Evolutionary conservation across 1,140 invertebrate genomes (phyloP).

Genomic region (Euglossa dilemma): DNA sequence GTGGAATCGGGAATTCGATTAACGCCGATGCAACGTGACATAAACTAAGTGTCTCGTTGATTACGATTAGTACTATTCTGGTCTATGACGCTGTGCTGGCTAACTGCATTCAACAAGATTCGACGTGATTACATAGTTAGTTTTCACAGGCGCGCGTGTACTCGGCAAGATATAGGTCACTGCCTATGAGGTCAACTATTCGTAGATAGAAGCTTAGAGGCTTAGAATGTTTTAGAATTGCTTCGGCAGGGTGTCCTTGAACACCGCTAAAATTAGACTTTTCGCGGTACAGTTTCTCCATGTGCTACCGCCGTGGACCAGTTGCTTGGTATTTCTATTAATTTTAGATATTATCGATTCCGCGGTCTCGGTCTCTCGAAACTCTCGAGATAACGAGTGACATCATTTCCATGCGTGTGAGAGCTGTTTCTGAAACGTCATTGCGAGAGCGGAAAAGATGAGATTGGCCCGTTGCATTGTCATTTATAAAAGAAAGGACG

Average conservation of each 20-base stretch:
- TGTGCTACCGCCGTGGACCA: not conserved
- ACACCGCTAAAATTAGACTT: slow-evolving; percentile 62
- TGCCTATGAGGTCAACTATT: slow-evolving; percentile 66
- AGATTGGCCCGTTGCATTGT: not conserved
- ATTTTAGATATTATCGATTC: slow-evolving; percentile 58
- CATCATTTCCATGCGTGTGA: slow-evolving; percentile 12
- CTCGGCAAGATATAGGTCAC: slow-evolving; percentile 68
- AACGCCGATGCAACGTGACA: slow-evolving; percentile 26
- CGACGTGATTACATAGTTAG: slow-evolving; percentile 53
- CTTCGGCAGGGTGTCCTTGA: slow-evolving; percentile 59
- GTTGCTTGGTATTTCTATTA: slow-evolving; percentile 48
- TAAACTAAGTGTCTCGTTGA: slow-evolving; percentile 26
- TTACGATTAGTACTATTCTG: slow-evolving; percentile 60
- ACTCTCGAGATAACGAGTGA: slow-evolving; percentile 40
- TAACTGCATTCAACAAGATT: slow-evolving; percentile 58
- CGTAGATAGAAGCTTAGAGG: slow-evolving; percentile 52
- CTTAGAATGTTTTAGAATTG: slow-evolving; percentile 19
- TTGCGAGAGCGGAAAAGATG: not conserved
- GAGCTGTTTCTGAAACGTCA: not conserved
- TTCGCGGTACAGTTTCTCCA: slow-evolving; percentile 49
- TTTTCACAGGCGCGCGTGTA: slow-evolving; percentile 40
- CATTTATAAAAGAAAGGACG: not conserved
- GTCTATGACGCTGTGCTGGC: slow-evolving; percentile 52
- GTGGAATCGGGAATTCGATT: slow-evolving; percentile 43
- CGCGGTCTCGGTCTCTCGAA: not conserved